These are phyloP conservation scores for Odocoileus virginianus DNA, from an alignment of 2,113 vertebrate species.

Conservation along the genomic window DNA sequence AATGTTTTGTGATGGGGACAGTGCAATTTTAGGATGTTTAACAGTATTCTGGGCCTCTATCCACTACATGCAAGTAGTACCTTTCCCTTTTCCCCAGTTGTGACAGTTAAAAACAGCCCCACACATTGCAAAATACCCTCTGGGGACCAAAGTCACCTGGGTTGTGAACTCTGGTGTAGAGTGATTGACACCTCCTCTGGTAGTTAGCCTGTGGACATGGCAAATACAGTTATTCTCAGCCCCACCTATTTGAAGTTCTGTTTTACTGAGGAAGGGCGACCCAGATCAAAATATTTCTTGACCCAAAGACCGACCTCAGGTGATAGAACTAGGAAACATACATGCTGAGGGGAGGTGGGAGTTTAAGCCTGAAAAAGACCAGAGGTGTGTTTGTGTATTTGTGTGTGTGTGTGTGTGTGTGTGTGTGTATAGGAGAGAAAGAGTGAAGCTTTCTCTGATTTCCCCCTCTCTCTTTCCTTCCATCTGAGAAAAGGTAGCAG, in stretches of 20 bases:
- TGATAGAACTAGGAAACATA: conserved; percentile 8
- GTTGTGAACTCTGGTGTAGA: background rate
- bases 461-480: background rate
- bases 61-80: background rate
- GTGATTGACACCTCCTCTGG: background rate
- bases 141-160: background rate
- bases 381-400: background rate
- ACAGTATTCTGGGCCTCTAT: background rate
- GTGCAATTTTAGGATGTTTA: background rate
- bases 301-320: background rate
- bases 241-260: background rate
- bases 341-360: background rate
- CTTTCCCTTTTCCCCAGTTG: background rate
- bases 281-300: background rate
- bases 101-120: background rate
- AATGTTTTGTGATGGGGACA: background rate
- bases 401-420: background rate
- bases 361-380: background rate
- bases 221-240: background rate
- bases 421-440: background rate
- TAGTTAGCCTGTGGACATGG: background rate
- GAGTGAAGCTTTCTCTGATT: background rate
- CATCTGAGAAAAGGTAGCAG: background rate
- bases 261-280: background rate
- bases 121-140: background rate